These are phyloP conservation scores for Taeniopygia guttata DNA, from an alignment of 2,797 vertebrate species.

Conservation along the genomic window DNA sequence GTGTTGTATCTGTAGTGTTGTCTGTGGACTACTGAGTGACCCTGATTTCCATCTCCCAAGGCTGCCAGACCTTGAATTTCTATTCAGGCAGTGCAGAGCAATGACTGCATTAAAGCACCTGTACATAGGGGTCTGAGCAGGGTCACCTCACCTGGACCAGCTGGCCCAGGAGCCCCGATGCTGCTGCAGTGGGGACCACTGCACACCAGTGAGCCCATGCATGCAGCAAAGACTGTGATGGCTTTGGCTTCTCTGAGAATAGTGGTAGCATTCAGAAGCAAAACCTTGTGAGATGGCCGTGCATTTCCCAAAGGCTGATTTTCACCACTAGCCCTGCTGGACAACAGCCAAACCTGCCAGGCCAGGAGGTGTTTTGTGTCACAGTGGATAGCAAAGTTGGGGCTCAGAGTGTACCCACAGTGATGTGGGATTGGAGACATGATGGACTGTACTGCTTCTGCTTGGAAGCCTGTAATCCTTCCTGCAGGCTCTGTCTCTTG, in stretches of 20 bases:
- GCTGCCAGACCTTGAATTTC: not conserved
- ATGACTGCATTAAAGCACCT: not conserved
- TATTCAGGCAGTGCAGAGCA: not conserved
- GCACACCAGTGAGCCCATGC: not conserved
- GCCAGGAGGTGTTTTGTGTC: not conserved
- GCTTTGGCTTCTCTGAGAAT: not conserved
- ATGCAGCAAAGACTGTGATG: not conserved
- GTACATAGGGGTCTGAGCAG: not conserved
- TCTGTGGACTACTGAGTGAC: not conserved
- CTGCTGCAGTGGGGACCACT: not conserved
- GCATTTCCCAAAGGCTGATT: not conserved
- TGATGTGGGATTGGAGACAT: not conserved
- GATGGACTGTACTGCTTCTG: not conserved
- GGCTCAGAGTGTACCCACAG: not conserved
- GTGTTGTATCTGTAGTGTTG: not conserved
- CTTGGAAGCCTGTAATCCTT: not conserved
- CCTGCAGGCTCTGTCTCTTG: not conserved
- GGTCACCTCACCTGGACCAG: not conserved
- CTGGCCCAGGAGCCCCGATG: accelerated
- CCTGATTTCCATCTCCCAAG: not conserved
- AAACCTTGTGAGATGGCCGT: accelerated
- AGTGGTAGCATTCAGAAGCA: not conserved
- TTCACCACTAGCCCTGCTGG: not conserved
- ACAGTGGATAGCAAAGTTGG: not conserved
- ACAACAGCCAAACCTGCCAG: not conserved